phyloP scores from a whole-genome alignment of 2,797 vertebrate genomes.

The Hyperoplus lanceolatus region DNA sequence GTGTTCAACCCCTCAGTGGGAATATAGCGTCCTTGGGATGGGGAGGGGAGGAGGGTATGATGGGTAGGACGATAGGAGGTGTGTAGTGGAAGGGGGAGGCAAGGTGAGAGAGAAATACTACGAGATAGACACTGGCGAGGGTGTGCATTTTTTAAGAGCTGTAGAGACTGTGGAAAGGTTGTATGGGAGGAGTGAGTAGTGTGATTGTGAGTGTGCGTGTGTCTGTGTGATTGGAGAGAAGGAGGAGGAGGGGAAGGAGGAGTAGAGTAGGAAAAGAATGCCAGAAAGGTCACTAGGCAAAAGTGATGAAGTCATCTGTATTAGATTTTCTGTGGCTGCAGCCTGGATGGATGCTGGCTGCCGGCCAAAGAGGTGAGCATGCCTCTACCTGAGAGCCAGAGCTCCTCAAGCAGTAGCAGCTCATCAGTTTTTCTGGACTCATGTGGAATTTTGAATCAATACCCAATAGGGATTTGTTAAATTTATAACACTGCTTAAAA shows the following conservation, averaged over 20 bases:
- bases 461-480: constrained; percentile 11
- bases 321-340: constrained; percentile 79
- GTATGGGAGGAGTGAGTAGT: constrained; percentile 26
- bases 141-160: constrained; percentile 59
- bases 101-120: constrained; percentile 64
- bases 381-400: constrained; percentile 54
- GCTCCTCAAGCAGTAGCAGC: constrained; percentile 60
- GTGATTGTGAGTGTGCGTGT: constrained; percentile 14
- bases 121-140: constrained; percentile 43
- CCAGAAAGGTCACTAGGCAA: constrained; percentile 83
- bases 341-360: constrained; percentile 71
- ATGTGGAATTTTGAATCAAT: constrained; percentile 56
- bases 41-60: not conserved
- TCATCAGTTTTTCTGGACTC: constrained; percentile 57
- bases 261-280: constrained; percentile 57
- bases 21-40: constrained; percentile 66
- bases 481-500: constrained; percentile 15
- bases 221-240: not conserved
- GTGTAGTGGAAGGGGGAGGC: constrained; percentile 48
- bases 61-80: constrained; percentile 46
- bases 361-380: constrained; percentile 62
- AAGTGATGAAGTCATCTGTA: constrained; percentile 86
- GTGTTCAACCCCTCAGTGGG: constrained; percentile 48
- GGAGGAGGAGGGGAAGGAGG: constrained; percentile 29
- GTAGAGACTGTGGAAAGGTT: constrained; percentile 58